phyloP scores from a whole-genome alignment of 2,888 invertebrate species.

The Melipona bicolor region DNA sequence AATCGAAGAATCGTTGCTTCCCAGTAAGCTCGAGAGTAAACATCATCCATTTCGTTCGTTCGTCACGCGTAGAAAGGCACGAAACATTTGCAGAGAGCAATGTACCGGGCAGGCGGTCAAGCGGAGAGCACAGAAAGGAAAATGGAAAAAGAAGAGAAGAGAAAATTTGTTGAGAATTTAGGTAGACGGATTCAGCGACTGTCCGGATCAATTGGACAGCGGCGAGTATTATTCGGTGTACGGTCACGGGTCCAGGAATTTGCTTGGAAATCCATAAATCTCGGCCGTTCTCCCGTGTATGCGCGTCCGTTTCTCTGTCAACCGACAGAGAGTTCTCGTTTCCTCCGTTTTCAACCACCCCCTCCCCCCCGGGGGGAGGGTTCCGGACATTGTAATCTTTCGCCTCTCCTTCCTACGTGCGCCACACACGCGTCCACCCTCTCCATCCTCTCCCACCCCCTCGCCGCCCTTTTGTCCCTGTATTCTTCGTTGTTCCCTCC shows the following conservation, averaged over 20 bases:
- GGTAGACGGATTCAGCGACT: constrained; percentile 55
- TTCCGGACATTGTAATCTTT: constrained; percentile 44
- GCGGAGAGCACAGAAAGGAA: not conserved
- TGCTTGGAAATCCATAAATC: constrained; percentile 63
- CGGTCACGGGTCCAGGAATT: constrained; percentile 49
- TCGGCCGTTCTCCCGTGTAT: constrained; percentile 31
- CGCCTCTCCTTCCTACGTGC: constrained; percentile 17
- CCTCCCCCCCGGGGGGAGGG: too few relatives aligned
- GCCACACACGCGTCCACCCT: not conserved
- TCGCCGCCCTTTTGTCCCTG: not conserved
- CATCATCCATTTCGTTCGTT: too few relatives aligned
- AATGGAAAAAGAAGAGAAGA: not conserved
- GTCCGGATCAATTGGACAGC: constrained; percentile 63
- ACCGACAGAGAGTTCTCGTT: constrained; percentile 27
- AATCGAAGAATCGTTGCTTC: too few relatives aligned
- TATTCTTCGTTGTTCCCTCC: not conserved
- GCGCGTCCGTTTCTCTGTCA: constrained; percentile 43
- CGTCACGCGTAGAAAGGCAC: not conserved
- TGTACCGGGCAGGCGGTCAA: not conserved
- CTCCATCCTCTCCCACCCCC: not conserved
- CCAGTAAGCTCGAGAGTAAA: too few relatives aligned
- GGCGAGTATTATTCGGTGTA: constrained; percentile 58
- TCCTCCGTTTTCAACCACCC: constrained; percentile 22
- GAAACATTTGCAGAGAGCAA: not conserved
- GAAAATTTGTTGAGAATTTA: constrained; percentile 41